phyloP scores from a whole-genome alignment of 2,797 vertebrate genomes.

The Lepidocolaptes lacrymiger region DNA sequence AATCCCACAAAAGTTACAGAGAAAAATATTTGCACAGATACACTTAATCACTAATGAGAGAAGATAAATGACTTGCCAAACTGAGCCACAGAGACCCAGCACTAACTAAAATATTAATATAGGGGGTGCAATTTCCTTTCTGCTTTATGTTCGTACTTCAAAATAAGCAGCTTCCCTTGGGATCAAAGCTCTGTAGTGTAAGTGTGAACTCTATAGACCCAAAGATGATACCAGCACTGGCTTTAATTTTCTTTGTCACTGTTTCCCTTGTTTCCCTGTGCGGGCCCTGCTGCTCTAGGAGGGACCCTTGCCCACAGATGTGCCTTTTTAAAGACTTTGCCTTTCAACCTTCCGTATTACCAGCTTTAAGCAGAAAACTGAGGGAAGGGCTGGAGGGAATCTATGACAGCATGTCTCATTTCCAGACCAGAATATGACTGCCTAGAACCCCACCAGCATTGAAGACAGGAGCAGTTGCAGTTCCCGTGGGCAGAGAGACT shows the following conservation, averaged over 20 bases:
- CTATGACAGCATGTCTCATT: fast-evolving
- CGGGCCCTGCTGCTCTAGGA: not conserved
- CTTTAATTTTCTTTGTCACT: not conserved
- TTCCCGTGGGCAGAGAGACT: fast-evolving
- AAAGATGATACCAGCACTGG: not conserved
- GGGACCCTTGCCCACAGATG: fast-evolving
- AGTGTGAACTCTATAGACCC: not conserved
- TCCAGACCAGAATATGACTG: not conserved
- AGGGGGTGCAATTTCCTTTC: not conserved
- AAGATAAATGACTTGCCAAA: slow-evolving; percentile 15
- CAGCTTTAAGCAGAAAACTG: not conserved
- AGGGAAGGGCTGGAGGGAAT: not conserved
- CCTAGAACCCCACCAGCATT: not conserved
- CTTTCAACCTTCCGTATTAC: not conserved
- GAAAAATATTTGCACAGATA: not conserved
- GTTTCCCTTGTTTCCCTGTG: not conserved
- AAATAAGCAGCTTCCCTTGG: not conserved
- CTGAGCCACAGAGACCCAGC: not conserved
- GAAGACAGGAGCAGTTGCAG: not conserved
- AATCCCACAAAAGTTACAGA: not conserved
- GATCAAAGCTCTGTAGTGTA: not conserved
- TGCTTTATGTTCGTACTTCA: not conserved
- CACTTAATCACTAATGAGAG: slow-evolving; percentile 30
- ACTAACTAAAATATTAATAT: not conserved
- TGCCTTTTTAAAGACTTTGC: not conserved